Evolutionary conservation across 2,113 vertebrate species (phyloP).

Genomic region (Trachemys scripta): DNA sequence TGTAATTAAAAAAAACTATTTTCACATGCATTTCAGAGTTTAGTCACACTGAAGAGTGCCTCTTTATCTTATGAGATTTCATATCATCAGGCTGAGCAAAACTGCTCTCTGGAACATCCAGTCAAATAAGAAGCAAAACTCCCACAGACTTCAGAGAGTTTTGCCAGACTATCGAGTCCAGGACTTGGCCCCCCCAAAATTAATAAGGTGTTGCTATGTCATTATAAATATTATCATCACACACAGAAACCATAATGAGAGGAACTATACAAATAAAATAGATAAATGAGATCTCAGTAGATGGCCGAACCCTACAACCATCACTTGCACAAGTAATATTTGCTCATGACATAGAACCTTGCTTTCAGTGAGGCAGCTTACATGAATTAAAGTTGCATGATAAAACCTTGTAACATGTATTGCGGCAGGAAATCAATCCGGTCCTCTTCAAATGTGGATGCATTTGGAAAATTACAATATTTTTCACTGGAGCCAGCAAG

Average conservation of each 20-base stretch:
- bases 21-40: constrained; percentile 68
- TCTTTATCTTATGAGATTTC: constrained; percentile 52
- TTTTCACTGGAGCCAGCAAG: constrained; percentile 13
- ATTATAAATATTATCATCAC: constrained; percentile 39
- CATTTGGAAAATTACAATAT: not conserved
- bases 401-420: constrained; percentile 2
- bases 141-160: constrained; percentile 13
- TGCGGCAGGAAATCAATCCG: not conserved
- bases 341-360: not conserved
- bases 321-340: constrained; percentile 52
- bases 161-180: constrained; percentile 13
- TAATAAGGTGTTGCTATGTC: not conserved
- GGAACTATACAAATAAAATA: constrained; percentile 26
- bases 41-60: constrained; percentile 56
- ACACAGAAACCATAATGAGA: constrained; percentile 8
- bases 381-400: not conserved
- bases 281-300: constrained; percentile 19
- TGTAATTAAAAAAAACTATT: constrained; percentile 52
- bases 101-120: constrained; percentile 44
- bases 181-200: constrained; percentile 31
- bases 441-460: not conserved
- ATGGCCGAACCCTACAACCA: constrained; percentile 1
- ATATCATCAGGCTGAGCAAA: constrained; percentile 32
- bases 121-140: constrained; percentile 54
- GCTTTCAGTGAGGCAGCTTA: not conserved